These are phyloP conservation scores for Mesorhabditis belari DNA, from an alignment of 2,888 invertebrate species.

Conservation along the genomic window DNA sequence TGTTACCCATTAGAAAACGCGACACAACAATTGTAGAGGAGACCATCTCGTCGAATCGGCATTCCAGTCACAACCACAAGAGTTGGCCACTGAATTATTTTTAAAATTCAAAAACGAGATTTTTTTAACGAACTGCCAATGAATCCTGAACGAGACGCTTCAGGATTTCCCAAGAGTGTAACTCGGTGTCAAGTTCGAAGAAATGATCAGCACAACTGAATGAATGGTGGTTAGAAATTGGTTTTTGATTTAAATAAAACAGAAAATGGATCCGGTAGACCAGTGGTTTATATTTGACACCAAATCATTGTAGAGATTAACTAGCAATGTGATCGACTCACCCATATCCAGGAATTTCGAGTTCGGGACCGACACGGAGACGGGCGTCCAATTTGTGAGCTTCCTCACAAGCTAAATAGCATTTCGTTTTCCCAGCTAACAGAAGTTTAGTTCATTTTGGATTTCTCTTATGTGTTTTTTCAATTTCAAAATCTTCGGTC, in stretches of 20 bases:
- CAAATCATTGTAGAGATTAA: no score
- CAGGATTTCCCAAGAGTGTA: conserved; percentile 93
- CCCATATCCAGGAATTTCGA: conserved; percentile 80
- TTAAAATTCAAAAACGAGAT: background rate
- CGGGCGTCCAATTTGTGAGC: conserved; percentile 33
- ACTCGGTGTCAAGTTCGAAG: conserved; percentile 83
- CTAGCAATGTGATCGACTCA: no score
- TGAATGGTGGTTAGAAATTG: no score
- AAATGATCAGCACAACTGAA: conserved; percentile 98
- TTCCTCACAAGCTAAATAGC: conserved; percentile 38
- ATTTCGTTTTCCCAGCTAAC: background rate
- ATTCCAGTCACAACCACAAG: conserved; percentile 93
- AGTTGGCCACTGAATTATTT: conserved; percentile 57
- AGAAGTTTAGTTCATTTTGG: background rate
- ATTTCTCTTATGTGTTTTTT: no score
- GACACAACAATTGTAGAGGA: conserved; percentile 88
- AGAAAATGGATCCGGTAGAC: no score
- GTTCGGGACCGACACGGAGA: conserved; percentile 84
- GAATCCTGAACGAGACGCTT: conserved; percentile 70
- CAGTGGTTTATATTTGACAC: no score
- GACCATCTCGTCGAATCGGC: conserved; percentile 63
- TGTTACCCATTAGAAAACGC: conserved; percentile 73
- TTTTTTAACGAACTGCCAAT: conserved; percentile 61
- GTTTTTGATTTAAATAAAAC: no score
- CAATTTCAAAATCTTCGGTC: background rate